phyloP scores from a whole-genome alignment of 2,888 invertebrate genomes.

The Orthosia incerta region DNA sequence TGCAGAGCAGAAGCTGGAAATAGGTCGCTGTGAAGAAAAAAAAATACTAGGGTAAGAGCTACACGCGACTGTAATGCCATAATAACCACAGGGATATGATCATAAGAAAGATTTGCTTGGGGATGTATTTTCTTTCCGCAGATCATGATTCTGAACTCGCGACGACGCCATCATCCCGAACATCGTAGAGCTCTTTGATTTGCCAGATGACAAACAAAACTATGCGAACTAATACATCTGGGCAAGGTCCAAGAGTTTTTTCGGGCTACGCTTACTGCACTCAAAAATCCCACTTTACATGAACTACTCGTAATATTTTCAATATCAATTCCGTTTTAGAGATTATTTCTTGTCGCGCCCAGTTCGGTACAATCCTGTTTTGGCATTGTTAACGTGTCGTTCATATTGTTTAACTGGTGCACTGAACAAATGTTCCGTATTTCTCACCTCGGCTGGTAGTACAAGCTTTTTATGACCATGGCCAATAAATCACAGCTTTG shows the following conservation, averaged over 20 bases:
- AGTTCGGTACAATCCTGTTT: conserved; percentile 55
- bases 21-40: too few species aligned
- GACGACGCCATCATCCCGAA: too few species aligned
- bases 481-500: conserved; percentile 89
- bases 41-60: too few species aligned
- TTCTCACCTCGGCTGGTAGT: conserved; percentile 83
- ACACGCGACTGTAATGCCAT: too few species aligned
- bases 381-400: conserved; percentile 62
- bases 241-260: background rate
- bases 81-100: too few species aligned
- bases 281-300: background rate
- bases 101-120: too few species aligned
- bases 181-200: background rate
- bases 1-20: too few species aligned
- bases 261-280: background rate
- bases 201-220: background rate
- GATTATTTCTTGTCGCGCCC: conserved; percentile 1
- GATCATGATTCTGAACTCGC: too few species aligned
- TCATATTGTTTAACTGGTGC: conserved; percentile 73
- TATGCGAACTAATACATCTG: background rate
- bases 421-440: conserved; percentile 73
- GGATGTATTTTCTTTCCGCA: too few species aligned
- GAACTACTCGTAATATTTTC: background rate
- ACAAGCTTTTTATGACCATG: conserved; percentile 77
- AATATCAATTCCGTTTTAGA: background rate